Evolutionary conservation across 35 echinoderm and acorn worm genomes (phyloP), one percentile per base, ranked within the genome.

Genomic region (Ptychodera flava): DNA sequence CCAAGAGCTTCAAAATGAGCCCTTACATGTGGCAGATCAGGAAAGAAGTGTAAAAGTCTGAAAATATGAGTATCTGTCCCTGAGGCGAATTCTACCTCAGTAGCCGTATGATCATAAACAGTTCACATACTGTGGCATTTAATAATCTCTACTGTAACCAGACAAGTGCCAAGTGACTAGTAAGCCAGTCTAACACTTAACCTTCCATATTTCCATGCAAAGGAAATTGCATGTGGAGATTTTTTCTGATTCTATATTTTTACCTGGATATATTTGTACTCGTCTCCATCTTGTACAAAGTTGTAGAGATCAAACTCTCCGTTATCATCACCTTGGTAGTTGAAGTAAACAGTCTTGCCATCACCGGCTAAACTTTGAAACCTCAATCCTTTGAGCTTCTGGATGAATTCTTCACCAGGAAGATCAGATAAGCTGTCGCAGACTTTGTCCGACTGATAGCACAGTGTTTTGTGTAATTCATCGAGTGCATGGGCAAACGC

Each of bases 351-450:
- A 0, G 1, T 76, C 28, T 76, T 37, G 75, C 33, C 64, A 37
- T 97, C 91, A 36, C 84, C 88, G 32, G 88, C 80, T 16, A 35
- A 30, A 86, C 95, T 97, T 2, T 35, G n/a, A 27, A 97, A 93
- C 0, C 32, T 76, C 45, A 85, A 1, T 15, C 33, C 28, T 22
- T 22, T 84, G 22, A 92, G 36, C 15, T 36, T 29, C 14, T 31
- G 16, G 77, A 93, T 93, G 28, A 97, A 80, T 16, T 93, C 87
- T 0, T 79, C 80, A 6, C 95, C 95, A 32, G 82, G 16, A 2
- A 83, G 76, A 27, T 81, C 33, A 1, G 82, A 77, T 90, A 97
- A 91, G 0, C 86, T 92, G 0, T 77, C 30, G 38, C 95, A 97
- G 37, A 97, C 38, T 15, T 83, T 79, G 0, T 0, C 16, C 31